These are phyloP conservation scores for Rhinella marina DNA, from an alignment of 2,797 vertebrate genomes.

Conservation along the genomic window DNA sequence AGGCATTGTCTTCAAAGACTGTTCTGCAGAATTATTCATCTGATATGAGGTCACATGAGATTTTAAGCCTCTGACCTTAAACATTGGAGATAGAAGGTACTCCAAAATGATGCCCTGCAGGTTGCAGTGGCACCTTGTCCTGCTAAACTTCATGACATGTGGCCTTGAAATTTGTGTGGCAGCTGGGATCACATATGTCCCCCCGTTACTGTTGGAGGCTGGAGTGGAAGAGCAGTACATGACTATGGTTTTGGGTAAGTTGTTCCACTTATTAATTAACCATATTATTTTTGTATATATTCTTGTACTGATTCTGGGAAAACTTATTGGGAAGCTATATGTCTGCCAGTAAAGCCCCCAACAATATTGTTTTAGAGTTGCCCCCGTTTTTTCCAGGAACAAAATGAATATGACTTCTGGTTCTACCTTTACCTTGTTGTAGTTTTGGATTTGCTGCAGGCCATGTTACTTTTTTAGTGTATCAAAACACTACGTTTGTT, in stretches of 20 bases:
- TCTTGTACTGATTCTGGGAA: background rate
- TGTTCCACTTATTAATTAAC: background rate
- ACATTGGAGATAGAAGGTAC: slow-evolving; percentile 65
- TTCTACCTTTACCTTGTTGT: background rate
- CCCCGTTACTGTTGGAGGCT: slow-evolving; percentile 82
- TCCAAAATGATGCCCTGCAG: slow-evolving; percentile 77
- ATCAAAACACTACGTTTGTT: background rate
- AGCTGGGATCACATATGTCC: slow-evolving; percentile 83
- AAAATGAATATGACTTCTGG: background rate
- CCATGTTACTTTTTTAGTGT: background rate
- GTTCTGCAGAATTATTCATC: slow-evolving; percentile 54
- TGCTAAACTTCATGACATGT: slow-evolving; percentile 84
- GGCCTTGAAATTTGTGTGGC: slow-evolving; percentile 88
- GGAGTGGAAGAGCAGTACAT: slow-evolving; percentile 87
- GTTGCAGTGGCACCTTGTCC: slow-evolving; percentile 74
- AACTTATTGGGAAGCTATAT: background rate
- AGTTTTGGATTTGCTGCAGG: background rate
- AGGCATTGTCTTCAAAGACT: slow-evolving; percentile 6
- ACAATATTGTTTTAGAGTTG: background rate
- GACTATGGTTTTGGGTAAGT: slow-evolving; percentile 89
- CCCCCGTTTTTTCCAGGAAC: background rate
- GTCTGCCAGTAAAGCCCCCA: background rate
- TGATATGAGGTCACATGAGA: slow-evolving; percentile 63
- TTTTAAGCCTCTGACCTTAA: slow-evolving; percentile 65
- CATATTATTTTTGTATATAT: background rate